Percentiles rank a stretch among this genome's conserved stretches.
Evolutionary conservation across 2,888 invertebrate genomes (phyloP).

Genomic region (Leucophora obtusa): DNA sequence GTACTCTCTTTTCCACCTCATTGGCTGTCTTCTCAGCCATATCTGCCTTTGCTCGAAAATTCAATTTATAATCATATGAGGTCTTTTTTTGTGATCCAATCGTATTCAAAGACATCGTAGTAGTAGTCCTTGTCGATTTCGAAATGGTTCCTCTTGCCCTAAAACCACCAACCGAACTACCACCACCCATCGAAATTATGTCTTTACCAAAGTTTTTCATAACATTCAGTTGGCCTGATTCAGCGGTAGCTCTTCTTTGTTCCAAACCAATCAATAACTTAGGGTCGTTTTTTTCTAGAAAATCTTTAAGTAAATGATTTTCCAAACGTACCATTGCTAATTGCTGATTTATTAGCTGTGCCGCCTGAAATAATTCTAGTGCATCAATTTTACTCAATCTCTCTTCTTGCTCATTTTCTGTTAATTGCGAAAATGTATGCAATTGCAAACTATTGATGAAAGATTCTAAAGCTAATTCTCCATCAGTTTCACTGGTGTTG

Average conservation of each 20-base stretch:
- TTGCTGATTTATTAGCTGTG: slow-evolving; percentile 71
- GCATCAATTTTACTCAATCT: slow-evolving; percentile 69
- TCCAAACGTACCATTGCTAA: slow-evolving; percentile 71
- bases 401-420: slow-evolving; percentile 64
- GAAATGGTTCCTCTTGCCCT: slow-evolving; percentile 66
- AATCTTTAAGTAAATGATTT: slow-evolving; percentile 73
- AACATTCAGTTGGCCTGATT: slow-evolving; percentile 5
- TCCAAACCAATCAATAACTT: slow-evolving; percentile 73
- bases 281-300: slow-evolving; percentile 75
- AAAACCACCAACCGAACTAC: slow-evolving; percentile 29
- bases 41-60: slow-evolving; percentile 74
- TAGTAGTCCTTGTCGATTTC: slow-evolving; percentile 55
- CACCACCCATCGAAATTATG: slow-evolving; percentile 8
- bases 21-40: slow-evolving; percentile 73
- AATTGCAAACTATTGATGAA: slow-evolving; percentile 68
- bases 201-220: slow-evolving; percentile 24
- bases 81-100: slow-evolving; percentile 59
- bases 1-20: slow-evolving; percentile 71
- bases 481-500: slow-evolving; percentile 1
- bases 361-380: slow-evolving; percentile 69
- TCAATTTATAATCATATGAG: slow-evolving; percentile 70
- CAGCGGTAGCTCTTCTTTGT: slow-evolving; percentile 67
- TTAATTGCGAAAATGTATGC: slow-evolving; percentile 63
- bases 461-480: slow-evolving; percentile 67
- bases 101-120: slow-evolving; percentile 57